Percentiles rank a stretch among this genome's conserved stretches.
Evolutionary conservation across 2,113 vertebrate species (phyloP).

Genomic region (Zosterops lateralis): DNA sequence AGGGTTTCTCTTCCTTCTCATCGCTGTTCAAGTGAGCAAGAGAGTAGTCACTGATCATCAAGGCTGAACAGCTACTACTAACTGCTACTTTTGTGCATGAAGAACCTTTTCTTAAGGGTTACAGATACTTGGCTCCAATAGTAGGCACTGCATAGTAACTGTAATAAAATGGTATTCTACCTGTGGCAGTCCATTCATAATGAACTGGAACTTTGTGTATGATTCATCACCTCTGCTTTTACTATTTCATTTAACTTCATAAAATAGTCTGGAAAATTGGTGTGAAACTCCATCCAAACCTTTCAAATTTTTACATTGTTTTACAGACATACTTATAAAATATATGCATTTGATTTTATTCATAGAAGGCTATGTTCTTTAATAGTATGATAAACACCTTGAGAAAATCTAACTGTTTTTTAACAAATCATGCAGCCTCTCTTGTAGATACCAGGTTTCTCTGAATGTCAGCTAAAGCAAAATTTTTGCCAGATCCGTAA

Average conservation of each 20-base stretch:
- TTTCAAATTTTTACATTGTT: not conserved
- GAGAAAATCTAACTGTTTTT: not conserved
- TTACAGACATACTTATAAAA: not conserved
- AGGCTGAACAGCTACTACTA: not conserved
- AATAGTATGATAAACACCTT: not conserved
- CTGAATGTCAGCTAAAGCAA: not conserved
- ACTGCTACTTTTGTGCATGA: slow-evolving; percentile 10
- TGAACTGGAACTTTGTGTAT: not conserved
- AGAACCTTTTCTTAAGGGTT: slow-evolving; percentile 21
- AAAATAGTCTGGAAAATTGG: not conserved
- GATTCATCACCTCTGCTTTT: not conserved
- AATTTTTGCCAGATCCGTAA: not conserved
- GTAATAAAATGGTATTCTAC: not conserved
- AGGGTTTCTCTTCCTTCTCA: not conserved
- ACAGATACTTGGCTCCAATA: slow-evolving; percentile 23
- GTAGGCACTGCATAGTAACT: not conserved
- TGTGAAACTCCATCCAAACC: not conserved
- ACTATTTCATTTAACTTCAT: slow-evolving; percentile 13
- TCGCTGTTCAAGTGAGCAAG: not conserved
- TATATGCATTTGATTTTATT: not conserved
- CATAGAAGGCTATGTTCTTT: not conserved
- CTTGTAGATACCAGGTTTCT: not conserved
- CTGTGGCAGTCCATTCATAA: not conserved
- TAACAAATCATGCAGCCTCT: not conserved
- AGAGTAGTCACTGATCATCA: not conserved